A percentile compares a stretch with the other conserved stretches of the same genome.
phyloP scores from a whole-genome alignment of 2,797 vertebrate species.

The Arnoldichthys spilopterus region DNA sequence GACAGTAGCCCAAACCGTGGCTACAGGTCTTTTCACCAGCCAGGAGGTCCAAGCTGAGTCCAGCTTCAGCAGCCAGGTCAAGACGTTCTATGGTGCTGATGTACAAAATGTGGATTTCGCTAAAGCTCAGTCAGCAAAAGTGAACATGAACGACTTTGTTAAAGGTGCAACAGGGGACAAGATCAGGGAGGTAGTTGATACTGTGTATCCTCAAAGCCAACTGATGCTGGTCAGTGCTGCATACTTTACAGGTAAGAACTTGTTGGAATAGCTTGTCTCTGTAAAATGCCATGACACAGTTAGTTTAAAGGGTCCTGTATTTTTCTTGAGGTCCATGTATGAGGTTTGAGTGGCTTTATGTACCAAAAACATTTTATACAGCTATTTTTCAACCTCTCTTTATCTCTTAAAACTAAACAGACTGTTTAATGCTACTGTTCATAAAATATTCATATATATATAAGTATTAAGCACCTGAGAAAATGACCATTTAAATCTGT shows the following conservation, averaged over 20 bases:
- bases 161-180: slow-evolving; percentile 71
- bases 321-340: too few species aligned
- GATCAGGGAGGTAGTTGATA: slow-evolving; percentile 72
- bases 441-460: too few species aligned
- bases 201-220: slow-evolving; percentile 75
- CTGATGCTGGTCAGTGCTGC: slow-evolving; percentile 80
- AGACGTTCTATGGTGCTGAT: slow-evolving; percentile 77
- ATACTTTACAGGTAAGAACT: slow-evolving; percentile 78
- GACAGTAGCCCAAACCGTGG: slow-evolving; percentile 68
- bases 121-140: slow-evolving; percentile 55
- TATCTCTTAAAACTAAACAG: too few species aligned
- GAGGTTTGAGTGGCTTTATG: too few species aligned
- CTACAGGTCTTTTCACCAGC: slow-evolving; percentile 74
- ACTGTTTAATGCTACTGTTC: too few species aligned
- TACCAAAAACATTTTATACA: too few species aligned
- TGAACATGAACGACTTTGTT: slow-evolving; percentile 77
- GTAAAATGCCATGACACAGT: neutral
- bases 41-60: slow-evolving; percentile 67
- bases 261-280: neutral
- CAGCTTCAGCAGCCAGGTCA: slow-evolving; percentile 76
- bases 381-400: too few species aligned
- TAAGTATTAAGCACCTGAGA: too few species aligned
- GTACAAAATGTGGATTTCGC: slow-evolving; percentile 72
- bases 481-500: too few species aligned
- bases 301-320: neutral